phyloP scores from a whole-genome alignment of 2,113 vertebrate genomes.

The Notothenia coriiceps region DNA sequence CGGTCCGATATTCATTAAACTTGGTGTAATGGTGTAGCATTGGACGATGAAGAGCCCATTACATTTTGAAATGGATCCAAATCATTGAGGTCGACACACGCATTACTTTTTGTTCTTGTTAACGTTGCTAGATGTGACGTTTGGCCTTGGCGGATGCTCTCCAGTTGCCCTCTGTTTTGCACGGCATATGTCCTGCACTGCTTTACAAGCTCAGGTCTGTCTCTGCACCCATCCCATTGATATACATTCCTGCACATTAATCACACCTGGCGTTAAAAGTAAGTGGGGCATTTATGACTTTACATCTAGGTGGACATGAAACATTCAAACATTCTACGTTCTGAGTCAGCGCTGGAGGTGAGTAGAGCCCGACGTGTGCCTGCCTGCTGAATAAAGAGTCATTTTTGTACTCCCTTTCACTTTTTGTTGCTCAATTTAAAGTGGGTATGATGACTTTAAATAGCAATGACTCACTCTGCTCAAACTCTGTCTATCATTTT shows the following conservation, averaged over 20 bases:
- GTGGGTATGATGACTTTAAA: neutral
- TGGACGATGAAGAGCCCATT: too few relatives aligned
- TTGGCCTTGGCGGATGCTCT: too few relatives aligned
- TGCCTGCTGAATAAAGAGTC: constrained; percentile 22
- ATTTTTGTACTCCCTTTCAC: neutral
- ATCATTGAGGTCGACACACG: too few relatives aligned
- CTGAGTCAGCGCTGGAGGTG: constrained; percentile 45
- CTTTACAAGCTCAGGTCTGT: constrained; percentile 26
- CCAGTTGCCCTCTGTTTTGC: neutral
- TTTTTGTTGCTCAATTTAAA: neutral
- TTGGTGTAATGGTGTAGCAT: too few relatives aligned
- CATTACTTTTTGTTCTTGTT: too few relatives aligned
- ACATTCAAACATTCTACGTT: constrained; percentile 2
- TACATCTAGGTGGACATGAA: constrained; percentile 39
- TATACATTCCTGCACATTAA: constrained; percentile 39
- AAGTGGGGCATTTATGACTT: constrained; percentile 33
- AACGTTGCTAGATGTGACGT: too few relatives aligned
- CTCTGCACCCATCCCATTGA: neutral
- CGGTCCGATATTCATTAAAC: too few relatives aligned
- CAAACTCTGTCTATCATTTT: neutral
- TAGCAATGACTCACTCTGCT: too few relatives aligned
- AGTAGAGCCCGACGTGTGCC: constrained; percentile 31
- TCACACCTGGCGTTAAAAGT: constrained; percentile 46
- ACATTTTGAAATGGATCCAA: too few relatives aligned
- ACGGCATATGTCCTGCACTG: neutral